These are phyloP conservation scores for Leucania comma DNA, from an alignment of 2,888 invertebrate species.

Conservation along the genomic window DNA sequence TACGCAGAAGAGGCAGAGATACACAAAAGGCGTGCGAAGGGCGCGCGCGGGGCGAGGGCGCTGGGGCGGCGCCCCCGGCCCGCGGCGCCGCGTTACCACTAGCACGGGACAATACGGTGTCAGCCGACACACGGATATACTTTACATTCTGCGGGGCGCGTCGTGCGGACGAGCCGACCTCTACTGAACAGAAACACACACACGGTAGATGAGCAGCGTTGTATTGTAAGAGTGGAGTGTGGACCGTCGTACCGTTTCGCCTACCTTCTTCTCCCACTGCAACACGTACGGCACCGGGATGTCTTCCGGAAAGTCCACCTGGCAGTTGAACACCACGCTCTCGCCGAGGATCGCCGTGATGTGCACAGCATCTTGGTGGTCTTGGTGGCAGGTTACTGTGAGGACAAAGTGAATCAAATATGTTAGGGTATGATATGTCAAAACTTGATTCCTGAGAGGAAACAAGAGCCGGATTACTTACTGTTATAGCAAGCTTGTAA, in stretches of 20 bases:
- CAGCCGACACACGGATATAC: slow-evolving; percentile 85
- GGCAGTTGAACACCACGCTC: slow-evolving; percentile 99
- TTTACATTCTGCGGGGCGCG: slow-evolving; percentile 88
- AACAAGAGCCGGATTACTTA: slow-evolving; percentile 28
- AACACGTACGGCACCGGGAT: slow-evolving; percentile 99
- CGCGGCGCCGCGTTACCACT: slow-evolving; percentile 85
- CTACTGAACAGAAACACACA: slow-evolving; percentile 91
- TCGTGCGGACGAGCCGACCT: slow-evolving; percentile 88
- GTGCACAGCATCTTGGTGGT: slow-evolving; percentile 98
- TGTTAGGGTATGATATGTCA: background rate
- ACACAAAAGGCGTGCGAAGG: slow-evolving; percentile 85
- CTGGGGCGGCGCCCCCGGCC: slow-evolving; percentile 79
- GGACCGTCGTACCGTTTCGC: slow-evolving; percentile 97
- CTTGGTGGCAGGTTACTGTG: slow-evolving; percentile 94
- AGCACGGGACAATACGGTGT: slow-evolving; percentile 84
- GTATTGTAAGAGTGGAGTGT: slow-evolving; percentile 90
- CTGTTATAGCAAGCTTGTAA: slow-evolving; percentile 2
- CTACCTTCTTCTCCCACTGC: slow-evolving; percentile 99
- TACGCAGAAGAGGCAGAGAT: slow-evolving; percentile 87
- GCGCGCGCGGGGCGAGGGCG: slow-evolving; percentile 83
- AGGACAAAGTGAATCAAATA: slow-evolving; percentile 5
- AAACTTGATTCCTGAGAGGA: background rate
- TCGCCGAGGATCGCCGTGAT: slow-evolving; percentile 99
- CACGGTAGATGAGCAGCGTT: slow-evolving; percentile 90
- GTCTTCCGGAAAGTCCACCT: slow-evolving; percentile 98